These are phyloP conservation scores for Rostratula benghalensis DNA, from an alignment of 2,113 vertebrate species.

Conservation along the genomic window DNA sequence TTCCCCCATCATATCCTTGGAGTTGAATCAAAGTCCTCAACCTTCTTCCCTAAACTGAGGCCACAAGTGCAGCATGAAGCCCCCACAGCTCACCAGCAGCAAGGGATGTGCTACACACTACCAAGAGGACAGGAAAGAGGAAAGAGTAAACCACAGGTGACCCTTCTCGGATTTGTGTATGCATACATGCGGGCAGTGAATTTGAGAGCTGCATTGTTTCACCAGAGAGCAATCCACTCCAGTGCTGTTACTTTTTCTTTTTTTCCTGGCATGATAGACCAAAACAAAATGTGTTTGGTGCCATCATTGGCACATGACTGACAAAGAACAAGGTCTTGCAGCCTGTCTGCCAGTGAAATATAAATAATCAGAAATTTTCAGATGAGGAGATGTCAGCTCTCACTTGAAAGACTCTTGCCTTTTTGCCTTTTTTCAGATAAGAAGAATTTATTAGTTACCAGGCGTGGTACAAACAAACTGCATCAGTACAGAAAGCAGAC, in stretches of 20 bases:
- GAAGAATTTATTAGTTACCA: neutral
- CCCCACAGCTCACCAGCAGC: neutral
- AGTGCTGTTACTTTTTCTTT: neutral
- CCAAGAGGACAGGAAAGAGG: neutral
- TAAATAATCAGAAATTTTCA: neutral
- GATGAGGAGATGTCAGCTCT: neutral
- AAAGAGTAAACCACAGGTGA: neutral
- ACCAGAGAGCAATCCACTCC: neutral
- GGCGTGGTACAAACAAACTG: neutral
- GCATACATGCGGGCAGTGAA: rapidly evolving
- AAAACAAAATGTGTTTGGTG: neutral
- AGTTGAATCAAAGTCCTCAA: neutral
- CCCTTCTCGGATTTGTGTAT: neutral
- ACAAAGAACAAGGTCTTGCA: neutral
- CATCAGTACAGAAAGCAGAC: neutral
- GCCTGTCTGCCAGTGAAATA: neutral
- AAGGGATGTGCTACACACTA: neutral
- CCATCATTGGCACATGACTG: neutral
- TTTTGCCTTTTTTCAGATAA: neutral
- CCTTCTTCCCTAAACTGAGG: neutral
- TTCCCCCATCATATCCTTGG: neutral
- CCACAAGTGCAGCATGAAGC: neutral
- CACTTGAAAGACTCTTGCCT: neutral
- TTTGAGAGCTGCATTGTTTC: neutral
- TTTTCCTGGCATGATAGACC: neutral